Conservation (phyloP, 2,888 invertebrate genomes). For the Euzetes globulus region DNA sequence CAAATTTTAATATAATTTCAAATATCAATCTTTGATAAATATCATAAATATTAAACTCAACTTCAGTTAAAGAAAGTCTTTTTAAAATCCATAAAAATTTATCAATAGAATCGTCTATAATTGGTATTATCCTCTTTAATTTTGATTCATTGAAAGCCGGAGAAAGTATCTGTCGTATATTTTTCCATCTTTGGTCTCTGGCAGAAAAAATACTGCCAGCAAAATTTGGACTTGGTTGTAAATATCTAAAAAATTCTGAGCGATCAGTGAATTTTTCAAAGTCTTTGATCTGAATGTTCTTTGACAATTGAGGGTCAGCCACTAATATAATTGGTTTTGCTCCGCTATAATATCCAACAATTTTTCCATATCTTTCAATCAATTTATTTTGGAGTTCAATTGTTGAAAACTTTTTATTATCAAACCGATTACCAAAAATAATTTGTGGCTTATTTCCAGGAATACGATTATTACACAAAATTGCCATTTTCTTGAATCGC, state of each 20-base stretch:
- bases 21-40: slow-evolving; percentile 51
- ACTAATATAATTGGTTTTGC: slow-evolving; percentile 36
- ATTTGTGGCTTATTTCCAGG: slow-evolving; percentile 37
- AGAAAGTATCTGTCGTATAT: slow-evolving; percentile 50
- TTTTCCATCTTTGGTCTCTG: slow-evolving; percentile 52
- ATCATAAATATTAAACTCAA: slow-evolving; percentile 48
- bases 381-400: slow-evolving; percentile 35
- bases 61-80: slow-evolving; percentile 34
- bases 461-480: slow-evolving; percentile 26
- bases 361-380: slow-evolving; percentile 38
- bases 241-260: slow-evolving; percentile 12
- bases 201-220: slow-evolving; percentile 41
- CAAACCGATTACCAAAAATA: slow-evolving; percentile 37
- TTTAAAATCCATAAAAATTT: slow-evolving; percentile 46
- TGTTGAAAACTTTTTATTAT: not conserved
- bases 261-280: slow-evolving; percentile 38
- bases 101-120: slow-evolving; percentile 48
- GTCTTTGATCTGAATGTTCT: slow-evolving; percentile 39
- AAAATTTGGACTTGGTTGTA: slow-evolving; percentile 32
- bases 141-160: slow-evolving; percentile 52
- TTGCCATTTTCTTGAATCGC: no score
- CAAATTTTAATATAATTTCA: slow-evolving; percentile 51
- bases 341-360: slow-evolving; percentile 37
- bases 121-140: slow-evolving; percentile 48
- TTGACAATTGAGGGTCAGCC: slow-evolving; percentile 35